Evolutionary conservation across 2,797 vertebrate species (phyloP), one percentile per base, ranked within the genome.

Genomic region (Anguilla pacifica): DNA sequence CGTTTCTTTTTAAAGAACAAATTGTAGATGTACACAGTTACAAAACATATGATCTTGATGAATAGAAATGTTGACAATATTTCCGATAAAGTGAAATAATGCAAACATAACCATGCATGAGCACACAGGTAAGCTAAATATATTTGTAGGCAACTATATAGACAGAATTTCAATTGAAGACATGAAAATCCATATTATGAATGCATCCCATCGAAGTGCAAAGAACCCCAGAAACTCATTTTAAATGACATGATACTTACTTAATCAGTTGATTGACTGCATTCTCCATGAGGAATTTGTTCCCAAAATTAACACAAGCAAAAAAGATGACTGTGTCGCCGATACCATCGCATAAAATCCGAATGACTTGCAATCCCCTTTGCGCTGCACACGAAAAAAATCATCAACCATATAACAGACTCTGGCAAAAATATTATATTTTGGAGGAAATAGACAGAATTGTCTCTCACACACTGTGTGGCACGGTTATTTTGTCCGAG

Each of bases 401-500:
- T 93, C 91, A 89, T 89, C 92, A 90, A 87, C 86, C 87, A 19
- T 77, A 88, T 83, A 74, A 87, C 31, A 86, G 88, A 89, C 59
- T 82, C 81, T 11, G 87, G 85, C 43, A 83, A 91, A 86, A 79
- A 90, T 55, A 86, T 64, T 77, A 84, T 86, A 87, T 83, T 86
- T 84, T 85, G 86, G 90, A 93, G 92, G 92, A 92, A 93, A 93
- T 90, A 92, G 91, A 89, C 92, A 91, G 92, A 93, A 92, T 93
- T 93, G 93, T 94, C 94, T 93, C 92, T 93, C 92, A 92, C 93
- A 93, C 93, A 92, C 92, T 94, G 94, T 90, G 93, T 92, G 93
- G 90, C 90, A 92, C 91, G 92, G 92, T 91, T 94, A 94, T 96
- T 96, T 94, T 92, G 95, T 94, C 94, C 94, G 91, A 91, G 93